phyloP scores from a whole-genome alignment of 2,888 invertebrate species.

The Physocephala rufipes region DNA sequence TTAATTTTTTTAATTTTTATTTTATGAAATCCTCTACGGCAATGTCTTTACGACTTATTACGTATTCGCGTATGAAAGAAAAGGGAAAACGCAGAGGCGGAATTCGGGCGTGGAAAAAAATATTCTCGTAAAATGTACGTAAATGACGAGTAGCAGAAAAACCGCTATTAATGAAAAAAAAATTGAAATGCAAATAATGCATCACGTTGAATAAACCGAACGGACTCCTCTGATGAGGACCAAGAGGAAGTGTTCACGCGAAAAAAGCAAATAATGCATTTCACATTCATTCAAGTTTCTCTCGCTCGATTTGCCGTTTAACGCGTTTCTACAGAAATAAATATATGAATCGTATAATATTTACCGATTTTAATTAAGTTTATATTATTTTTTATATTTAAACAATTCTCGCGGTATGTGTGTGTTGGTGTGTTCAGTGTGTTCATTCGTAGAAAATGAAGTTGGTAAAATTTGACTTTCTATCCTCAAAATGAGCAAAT shows the following conservation, averaged over 20 bases:
- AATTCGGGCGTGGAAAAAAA: no score
- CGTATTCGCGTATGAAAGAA: no score
- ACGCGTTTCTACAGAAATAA: not conserved
- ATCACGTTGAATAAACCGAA: no score
- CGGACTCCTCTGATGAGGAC: not conserved
- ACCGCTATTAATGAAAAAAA: not conserved
- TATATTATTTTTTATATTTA: slow-evolving; percentile 29
- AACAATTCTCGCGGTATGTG: not conserved
- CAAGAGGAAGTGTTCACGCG: slow-evolving; percentile 58
- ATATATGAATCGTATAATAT: slow-evolving; percentile 16
- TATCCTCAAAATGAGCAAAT: no score
- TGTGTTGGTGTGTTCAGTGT: not conserved
- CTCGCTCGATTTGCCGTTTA: slow-evolving; percentile 32
- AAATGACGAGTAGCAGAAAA: not conserved
- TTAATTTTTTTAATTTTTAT: no score
- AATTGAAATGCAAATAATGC: slow-evolving; percentile 37
- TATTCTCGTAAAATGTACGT: no score
- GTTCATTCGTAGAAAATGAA: not conserved
- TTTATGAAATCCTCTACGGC: no score
- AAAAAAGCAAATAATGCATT: slow-evolving; percentile 62
- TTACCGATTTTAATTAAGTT: slow-evolving; percentile 34
- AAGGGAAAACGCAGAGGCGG: no score
- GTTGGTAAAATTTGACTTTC: not conserved
- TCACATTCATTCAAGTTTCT: slow-evolving; percentile 38
- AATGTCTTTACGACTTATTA: no score